Evolutionary conservation across 2,797 vertebrate species (phyloP), one percentile per base, ranked within the genome.

Genomic region (Dermochelys coriacea): DNA sequence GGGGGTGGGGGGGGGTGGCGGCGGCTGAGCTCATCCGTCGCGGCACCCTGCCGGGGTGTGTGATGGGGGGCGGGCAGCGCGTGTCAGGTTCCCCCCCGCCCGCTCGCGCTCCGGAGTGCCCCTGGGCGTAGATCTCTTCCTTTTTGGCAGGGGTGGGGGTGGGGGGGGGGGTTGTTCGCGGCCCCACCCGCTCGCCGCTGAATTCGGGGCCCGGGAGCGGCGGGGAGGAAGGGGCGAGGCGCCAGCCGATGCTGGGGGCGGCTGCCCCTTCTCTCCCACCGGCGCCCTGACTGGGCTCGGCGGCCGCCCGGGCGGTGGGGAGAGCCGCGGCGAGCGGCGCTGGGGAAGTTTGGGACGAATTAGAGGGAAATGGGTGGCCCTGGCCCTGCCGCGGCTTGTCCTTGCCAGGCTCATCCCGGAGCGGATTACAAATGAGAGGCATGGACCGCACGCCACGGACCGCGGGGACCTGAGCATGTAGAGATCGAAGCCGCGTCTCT

Each of bases 401-500:
- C 1, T 5, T 11, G 71, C n/a, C 23, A 12, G 21, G 75, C 41
- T 2, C 19, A 2, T 14, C 45, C 41, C 78, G 78, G 14, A 54
- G 49, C 31, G 79, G 89, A 94, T 88, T 68, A 89, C 91, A 89
- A 94, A 88, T 51, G 90, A 77, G 88, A 85, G 6, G 84, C 84
- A 14, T 47, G 82, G 84, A 75, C 50, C n/a, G 37, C 64, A 52
- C 92, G 45, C 55, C 83, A 41, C 3, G 84, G 83, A 84, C 88
- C 75, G n/a, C 23, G 34, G 96, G 95, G 75, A 82, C 50, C 95
- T 88, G 95, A 95, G 18, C 77, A 93, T 88, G 92, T 77, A 87
- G 90, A 94, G 86, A 86, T 88, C 89, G 88, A 92, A 80, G 92
- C 93, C 89, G 90, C 92, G 89, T 86, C 85, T 85, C 82, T 51